Evolutionary conservation across 2,888 invertebrate species (phyloP), one percentile per base, ranked within the genome.

Genomic region (Camptogramma bilineatum): DNA sequence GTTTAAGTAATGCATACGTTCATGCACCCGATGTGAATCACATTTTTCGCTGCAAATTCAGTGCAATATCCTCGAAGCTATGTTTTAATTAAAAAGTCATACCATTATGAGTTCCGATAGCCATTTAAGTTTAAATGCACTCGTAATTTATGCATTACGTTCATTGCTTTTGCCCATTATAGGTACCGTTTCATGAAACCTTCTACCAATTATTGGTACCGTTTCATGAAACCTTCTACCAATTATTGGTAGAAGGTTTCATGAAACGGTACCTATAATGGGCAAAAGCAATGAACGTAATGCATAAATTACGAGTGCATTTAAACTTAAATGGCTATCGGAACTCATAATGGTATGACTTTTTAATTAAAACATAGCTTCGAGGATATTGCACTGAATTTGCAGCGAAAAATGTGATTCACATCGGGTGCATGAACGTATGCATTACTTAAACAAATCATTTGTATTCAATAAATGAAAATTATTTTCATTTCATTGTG

Each of bases 401-500:
- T 19, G 19, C 47, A 19, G 31, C 46, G 28, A 46, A 39, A 39
- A 39, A 5, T 52, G 48, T 13, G 19, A 48, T 48, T 48, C 8
- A 48, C 18, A 48, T 0, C 13, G 13, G n/a, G n/a, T n/a, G n/a
- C n/a, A n/a, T n/a, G n/a, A n/a, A n/a, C n/a, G n/a, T n/a, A n/a
- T n/a, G n/a, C n/a, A n/a, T n/a, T n/a, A n/a, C n/a, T n/a, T n/a
- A n/a, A n/a, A n/a, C n/a, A n/a, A n/a, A n/a, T n/a, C n/a, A n/a
- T n/a, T n/a, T n/a, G n/a, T n/a, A n/a, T n/a, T n/a, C n/a, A n/a
- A n/a, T n/a, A n/a, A n/a, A n/a, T n/a, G n/a, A n/a, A n/a, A n/a
- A n/a, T n/a, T n/a, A n/a, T 85, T 88, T 84, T 85, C 80, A 86
- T 86, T 87, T 83, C 77, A 74, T 71, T 68, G 74, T 71, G 55